These are phyloP conservation scores for Reticulitermes speratus DNA, from an alignment of 1,140 invertebrate species.

Conservation along the genomic window DNA sequence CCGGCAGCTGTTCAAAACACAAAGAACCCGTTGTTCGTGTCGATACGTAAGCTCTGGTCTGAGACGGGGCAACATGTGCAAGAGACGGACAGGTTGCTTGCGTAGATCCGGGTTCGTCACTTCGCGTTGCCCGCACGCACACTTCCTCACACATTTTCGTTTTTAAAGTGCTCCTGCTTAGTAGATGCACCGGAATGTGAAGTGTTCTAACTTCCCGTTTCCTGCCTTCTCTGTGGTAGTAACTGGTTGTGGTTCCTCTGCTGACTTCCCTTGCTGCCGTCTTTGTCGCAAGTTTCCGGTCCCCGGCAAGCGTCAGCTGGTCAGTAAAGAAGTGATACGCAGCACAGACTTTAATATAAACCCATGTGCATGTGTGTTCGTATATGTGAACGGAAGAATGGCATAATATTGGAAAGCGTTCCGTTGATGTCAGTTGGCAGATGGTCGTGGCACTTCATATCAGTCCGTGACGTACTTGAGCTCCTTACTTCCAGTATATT, in stretches of 20 bases:
- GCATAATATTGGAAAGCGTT: too few relatives aligned
- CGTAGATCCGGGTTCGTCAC: background rate
- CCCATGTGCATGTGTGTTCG: background rate
- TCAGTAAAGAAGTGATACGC: background rate
- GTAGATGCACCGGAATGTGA: background rate
- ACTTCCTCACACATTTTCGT: background rate
- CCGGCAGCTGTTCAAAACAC: background rate
- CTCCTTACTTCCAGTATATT: too few relatives aligned
- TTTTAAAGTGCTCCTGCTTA: background rate
- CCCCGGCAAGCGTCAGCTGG: background rate
- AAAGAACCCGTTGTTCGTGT: background rate
- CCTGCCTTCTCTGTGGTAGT: background rate
- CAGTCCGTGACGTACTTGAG: too few relatives aligned
- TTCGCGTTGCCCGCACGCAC: slow-evolving; percentile 5
- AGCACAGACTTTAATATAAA: background rate
- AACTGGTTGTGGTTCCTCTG: background rate
- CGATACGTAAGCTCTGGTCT: background rate
- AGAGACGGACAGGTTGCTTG: background rate
- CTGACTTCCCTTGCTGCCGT: background rate
- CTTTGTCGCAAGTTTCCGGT: slow-evolving; percentile 2
- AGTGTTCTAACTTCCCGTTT: background rate
- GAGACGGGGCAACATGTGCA: background rate
- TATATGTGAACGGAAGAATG: background rate
- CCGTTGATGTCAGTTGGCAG: too few relatives aligned
- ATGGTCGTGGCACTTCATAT: too few relatives aligned